Evolutionary conservation across 1,140 invertebrate genomes (phyloP), one percentile per base, ranked within the genome.

Genomic region (Cydia pomonella): DNA sequence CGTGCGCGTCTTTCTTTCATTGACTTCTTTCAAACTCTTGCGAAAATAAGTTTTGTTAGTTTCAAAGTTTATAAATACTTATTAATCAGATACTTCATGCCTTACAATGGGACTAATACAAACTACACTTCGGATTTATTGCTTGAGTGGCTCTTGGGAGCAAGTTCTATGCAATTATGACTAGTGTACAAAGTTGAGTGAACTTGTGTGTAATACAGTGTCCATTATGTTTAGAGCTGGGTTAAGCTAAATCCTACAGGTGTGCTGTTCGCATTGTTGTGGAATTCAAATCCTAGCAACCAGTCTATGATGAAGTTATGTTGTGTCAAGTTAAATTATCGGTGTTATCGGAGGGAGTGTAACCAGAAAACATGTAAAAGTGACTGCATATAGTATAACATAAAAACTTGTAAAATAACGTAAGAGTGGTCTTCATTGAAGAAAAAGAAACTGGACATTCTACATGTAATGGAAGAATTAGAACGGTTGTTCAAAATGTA

Each of bases 401-500:
- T 13, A 25, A 3, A 72, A 13, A n/a, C 21, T 25, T 72, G 44
- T 72, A 33, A 9, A 44, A 25, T 72, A 13, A 47, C 25, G 29
- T 66, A 18, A 69, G 2, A 69, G 33, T 38, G 13, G 29, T 69
- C n/a, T n/a, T 69, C 18, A 18, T 0, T 41, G 29, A 69, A 38
- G 27, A 69, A 66, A 66, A 69, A 69, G 64, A 18, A 69, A 33
- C 64, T 69, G 50, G n/a, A 82, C 72, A 73, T 76, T 75, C 81
- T 78, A 82, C 82, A 76, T 88, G 88, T 86, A 81, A 91, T 91
- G 89, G 89, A 91, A 90, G 89, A 91, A 88, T 77, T 87, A 69
- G 89, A 88, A 82, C 85, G 87, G 80, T 85, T 86, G 80, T 82
- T 77, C 82, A 89, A 87, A 78, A 91, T 92, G 91, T 77, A 77